Evolutionary conservation across 2,113 vertebrate species (phyloP), one percentile per base, ranked within the genome.

Genomic region (Tetrao urogallus): DNA sequence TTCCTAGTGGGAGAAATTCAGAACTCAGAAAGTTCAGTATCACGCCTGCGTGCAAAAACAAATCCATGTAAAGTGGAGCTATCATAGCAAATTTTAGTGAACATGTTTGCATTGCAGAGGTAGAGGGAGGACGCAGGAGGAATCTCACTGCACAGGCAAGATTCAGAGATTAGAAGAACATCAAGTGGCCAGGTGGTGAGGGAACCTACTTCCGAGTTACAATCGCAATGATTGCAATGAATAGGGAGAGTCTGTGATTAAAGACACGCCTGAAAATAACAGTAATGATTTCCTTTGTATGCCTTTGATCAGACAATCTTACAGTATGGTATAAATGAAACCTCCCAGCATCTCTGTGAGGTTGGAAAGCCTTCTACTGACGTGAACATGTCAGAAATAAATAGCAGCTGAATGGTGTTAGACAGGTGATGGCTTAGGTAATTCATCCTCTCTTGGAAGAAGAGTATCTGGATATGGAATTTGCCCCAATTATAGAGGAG

Each of bases 231-330:
- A 96, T 96, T 96, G 89, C 48, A 0, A 92, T 96, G 96, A 96
- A 96, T 96, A 91, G 91, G 70, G 58, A 92, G 92, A 94, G 58
- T 73, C 88, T 94, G 40, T 75, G 91, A 92, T 89, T 93, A 93
- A 91, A 95, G 87, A 90, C 18, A 43, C 47, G 81, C 63, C 95
- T 97, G 92, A 93, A 94, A 96, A 96, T 94, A 93, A 93, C 95
- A 88, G 91, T 94, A 94, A 93, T 92, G 88, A 95, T 94, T 97
- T 94, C 93, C 57, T 86, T 96, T 97, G 71, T 82, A 17, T 86
- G 94, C 90, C 92, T 96, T 97, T 96, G 95, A 94, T 96, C 93
- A 95, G 88, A 80, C 73, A 94, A 79, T 95, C 90, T 95, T 83
- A 69, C 66, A 38, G 73, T 38, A 94, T 80, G 94, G 65, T 92